Evolutionary conservation across 2,888 invertebrate species (phyloP).

Genomic region (Zygaena filipendulae): DNA sequence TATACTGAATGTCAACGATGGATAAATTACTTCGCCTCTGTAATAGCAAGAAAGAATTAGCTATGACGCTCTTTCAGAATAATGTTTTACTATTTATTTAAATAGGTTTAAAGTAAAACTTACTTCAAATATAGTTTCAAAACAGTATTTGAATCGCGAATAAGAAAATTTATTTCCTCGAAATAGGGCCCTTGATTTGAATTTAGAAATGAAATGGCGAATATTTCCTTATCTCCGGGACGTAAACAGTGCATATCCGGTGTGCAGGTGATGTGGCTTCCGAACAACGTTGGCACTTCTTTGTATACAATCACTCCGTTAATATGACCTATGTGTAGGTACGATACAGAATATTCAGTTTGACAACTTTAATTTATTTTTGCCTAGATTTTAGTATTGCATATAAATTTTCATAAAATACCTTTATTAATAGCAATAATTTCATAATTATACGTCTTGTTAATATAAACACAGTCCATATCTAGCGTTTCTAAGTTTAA

Average conservation of each 20-base stretch:
- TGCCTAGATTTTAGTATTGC: too few relatives aligned
- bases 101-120: slow-evolving; percentile 18
- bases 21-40: slow-evolving; percentile 72
- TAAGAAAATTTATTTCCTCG: slow-evolving; percentile 68
- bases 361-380: neutral
- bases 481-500: slow-evolving; percentile 68
- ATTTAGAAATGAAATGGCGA: slow-evolving; percentile 67
- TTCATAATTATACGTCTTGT: slow-evolving; percentile 70
- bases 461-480: slow-evolving; percentile 67
- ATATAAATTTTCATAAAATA: too few relatives aligned
- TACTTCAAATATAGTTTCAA: slow-evolving; percentile 69
- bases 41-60: too few relatives aligned
- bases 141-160: slow-evolving; percentile 68
- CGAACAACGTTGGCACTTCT: slow-evolving; percentile 58
- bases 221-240: slow-evolving; percentile 59
- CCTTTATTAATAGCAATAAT: slow-evolving; percentile 68
- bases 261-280: slow-evolving; percentile 62
- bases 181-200: slow-evolving; percentile 70
- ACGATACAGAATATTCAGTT: slow-evolving; percentile 2
- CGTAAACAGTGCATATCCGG: slow-evolving; percentile 51
- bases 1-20: slow-evolving; percentile 63
- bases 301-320: slow-evolving; percentile 65
- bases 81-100: neutral
- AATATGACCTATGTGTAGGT: slow-evolving; percentile 62
- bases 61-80: too few relatives aligned